Evolutionary conservation across 2,113 vertebrate genomes (phyloP).

Genomic region (Ictalurus furcatus): DNA sequence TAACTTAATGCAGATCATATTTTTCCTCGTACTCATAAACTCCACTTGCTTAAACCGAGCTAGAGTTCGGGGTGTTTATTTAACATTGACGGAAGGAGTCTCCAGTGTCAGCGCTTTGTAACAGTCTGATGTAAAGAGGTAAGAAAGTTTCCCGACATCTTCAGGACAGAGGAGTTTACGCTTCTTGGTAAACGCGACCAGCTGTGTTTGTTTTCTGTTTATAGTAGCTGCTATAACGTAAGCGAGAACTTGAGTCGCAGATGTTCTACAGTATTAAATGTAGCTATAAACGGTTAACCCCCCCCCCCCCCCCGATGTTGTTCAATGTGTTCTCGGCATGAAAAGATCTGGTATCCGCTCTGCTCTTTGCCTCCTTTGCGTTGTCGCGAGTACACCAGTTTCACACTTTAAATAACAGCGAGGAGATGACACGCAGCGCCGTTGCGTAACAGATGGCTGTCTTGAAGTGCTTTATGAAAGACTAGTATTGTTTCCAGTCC

Average conservation of each 20-base stretch:
- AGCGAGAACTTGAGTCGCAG: neutral
- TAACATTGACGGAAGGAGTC: neutral
- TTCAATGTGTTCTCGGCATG: too few relatives aligned
- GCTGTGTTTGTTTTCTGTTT: neutral
- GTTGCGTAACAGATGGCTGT: neutral
- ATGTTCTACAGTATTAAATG: neutral
- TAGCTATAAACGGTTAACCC: neutral
- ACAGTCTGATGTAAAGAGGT: too few relatives aligned
- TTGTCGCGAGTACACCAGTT: neutral
- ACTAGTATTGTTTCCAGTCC: constrained; percentile 31
- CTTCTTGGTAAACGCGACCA: too few relatives aligned
- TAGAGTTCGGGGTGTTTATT: neutral
- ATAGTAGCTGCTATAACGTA: neutral
- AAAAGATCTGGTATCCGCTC: neutral
- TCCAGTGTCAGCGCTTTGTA: neutral
- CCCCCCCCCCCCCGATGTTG: fast-evolving
- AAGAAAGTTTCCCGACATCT: neutral
- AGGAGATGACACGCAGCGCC: neutral
- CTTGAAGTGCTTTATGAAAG: constrained; percentile 37
- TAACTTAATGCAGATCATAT: neutral
- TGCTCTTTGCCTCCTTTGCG: neutral
- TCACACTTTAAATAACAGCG: neutral
- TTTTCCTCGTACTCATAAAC: neutral
- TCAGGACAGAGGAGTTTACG: neutral
- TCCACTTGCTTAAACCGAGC: neutral